Evolutionary conservation across 2,888 invertebrate species (phyloP).

Genomic region (Nomada flava): DNA sequence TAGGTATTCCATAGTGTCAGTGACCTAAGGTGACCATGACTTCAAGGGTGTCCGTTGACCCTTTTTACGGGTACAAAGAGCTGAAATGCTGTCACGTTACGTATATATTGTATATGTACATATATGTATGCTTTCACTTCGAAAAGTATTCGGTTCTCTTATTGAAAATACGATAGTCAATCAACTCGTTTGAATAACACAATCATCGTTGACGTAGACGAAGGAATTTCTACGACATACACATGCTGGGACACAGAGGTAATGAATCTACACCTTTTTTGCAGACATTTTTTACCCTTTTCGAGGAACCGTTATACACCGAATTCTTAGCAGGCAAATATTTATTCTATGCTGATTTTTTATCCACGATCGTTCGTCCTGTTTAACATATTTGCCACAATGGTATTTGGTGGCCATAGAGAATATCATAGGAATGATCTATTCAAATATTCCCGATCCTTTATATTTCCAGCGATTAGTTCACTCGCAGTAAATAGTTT

Average conservation of each 20-base stretch:
- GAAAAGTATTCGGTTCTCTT: not conserved
- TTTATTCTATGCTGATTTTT: not conserved
- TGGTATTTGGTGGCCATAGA: not conserved
- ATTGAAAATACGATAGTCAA: not conserved
- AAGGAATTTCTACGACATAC: conserved; percentile 7
- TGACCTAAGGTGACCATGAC: conserved; percentile 22
- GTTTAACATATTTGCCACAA: not conserved
- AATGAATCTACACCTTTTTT: not conserved
- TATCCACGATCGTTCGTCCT: not conserved
- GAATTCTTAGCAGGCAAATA: not conserved
- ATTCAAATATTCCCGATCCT: not conserved
- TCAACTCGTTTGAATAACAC: not conserved
- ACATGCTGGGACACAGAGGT: no score
- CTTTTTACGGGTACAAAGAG: not conserved
- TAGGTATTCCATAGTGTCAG: not conserved
- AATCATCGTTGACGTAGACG: not conserved
- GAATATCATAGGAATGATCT: not conserved
- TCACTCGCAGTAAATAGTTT: not conserved
- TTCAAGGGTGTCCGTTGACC: conserved; percentile 10
- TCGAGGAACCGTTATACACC: conserved; percentile 2
- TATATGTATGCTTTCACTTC: conserved; percentile 14
- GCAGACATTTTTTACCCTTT: not conserved
- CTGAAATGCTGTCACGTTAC: not conserved
- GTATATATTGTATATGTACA: not conserved
- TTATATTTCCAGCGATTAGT: not conserved